Conservation (phyloP, 2,113 vertebrate species). For the Cyprinus carpio region DNA sequence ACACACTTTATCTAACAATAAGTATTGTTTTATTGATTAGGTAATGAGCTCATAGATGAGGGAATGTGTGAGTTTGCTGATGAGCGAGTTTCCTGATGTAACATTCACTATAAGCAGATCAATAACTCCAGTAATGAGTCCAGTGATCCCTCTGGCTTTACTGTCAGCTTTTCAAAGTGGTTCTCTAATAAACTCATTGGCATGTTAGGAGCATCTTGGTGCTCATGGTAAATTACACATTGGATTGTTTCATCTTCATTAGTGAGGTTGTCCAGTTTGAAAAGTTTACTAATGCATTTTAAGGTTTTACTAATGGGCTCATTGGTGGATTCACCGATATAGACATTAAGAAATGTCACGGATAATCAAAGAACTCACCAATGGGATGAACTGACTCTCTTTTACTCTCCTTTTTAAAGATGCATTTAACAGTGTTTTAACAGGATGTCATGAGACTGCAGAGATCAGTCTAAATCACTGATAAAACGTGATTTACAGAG, state of each 20-base stretch:
- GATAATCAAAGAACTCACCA: slow-evolving; percentile 3
- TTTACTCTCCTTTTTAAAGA: background rate
- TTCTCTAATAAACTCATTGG: slow-evolving; percentile 6
- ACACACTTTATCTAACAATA: too few species aligned
- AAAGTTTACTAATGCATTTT: slow-evolving; percentile 3
- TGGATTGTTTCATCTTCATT: background rate
- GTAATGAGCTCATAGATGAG: background rate
- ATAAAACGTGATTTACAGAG: slow-evolving; percentile 51
- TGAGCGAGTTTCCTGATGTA: background rate
- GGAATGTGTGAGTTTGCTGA: background rate
- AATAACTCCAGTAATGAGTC: background rate
- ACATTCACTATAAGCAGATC: background rate
- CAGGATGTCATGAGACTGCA: too few species aligned
- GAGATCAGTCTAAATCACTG: background rate
- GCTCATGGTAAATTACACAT: background rate
- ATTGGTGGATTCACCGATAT: background rate
- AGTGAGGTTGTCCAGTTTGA: background rate
- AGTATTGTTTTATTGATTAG: background rate
- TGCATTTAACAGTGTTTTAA: too few species aligned
- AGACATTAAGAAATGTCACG: background rate
- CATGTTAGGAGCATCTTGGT: background rate
- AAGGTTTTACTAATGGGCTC: background rate
- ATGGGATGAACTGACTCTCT: background rate
- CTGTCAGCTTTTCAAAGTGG: background rate
- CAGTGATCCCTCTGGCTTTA: background rate